Evolutionary conservation across 2,888 invertebrate species (phyloP).

Genomic region (Drosophila meridiana): DNA sequence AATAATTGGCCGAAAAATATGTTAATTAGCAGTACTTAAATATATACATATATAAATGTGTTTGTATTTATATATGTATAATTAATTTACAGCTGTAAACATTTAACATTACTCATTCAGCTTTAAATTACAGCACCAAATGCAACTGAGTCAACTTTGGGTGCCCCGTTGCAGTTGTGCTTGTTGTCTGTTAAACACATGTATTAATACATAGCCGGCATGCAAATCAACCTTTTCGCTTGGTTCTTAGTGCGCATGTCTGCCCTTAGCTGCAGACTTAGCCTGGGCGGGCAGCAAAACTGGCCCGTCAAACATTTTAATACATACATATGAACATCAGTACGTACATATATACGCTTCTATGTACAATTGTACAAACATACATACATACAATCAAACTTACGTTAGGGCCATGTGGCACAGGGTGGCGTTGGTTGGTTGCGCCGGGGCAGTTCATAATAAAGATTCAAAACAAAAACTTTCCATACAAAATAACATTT

Average conservation of each 20-base stretch:
- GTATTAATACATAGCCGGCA: conserved; percentile 18
- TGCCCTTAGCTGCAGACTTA: conserved; percentile 66
- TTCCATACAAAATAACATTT: neutral
- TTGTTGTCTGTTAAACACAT: neutral
- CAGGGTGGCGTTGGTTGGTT: conserved; percentile 42
- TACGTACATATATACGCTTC: neutral
- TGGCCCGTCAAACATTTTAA: neutral
- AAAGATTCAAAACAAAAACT: neutral
- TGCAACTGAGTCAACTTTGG: neutral
- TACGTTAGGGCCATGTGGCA: conserved; percentile 15
- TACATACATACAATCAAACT: neutral
- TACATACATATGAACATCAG: neutral
- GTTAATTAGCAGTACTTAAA: conserved; percentile 17
- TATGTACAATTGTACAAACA: neutral
- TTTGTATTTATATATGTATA: neutral
- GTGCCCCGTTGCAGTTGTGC: neutral
- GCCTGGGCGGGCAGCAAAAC: conserved; percentile 23
- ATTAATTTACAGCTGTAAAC: neutral
- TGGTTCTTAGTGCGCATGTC: conserved; percentile 68
- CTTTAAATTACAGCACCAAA: neutral
- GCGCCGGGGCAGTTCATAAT: conserved; percentile 1
- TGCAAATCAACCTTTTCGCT: conserved; percentile 19
- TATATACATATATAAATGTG: neutral
- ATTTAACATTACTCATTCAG: neutral
- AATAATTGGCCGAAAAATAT: conserved; percentile 8